Evolutionary conservation across 1,140 invertebrate genomes (phyloP).

Genomic region (Drosophila jambulina): DNA sequence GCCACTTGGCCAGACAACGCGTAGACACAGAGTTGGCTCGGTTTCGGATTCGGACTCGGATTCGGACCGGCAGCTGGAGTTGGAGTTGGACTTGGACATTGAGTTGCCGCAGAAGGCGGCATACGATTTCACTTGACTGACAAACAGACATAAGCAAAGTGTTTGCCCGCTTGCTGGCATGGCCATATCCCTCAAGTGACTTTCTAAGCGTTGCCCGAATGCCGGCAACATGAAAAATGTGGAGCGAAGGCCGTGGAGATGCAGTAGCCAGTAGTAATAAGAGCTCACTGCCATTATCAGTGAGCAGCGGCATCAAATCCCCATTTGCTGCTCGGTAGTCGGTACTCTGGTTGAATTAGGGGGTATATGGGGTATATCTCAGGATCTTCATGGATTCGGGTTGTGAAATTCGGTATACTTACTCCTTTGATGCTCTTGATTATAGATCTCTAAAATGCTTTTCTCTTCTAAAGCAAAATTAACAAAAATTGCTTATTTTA

Average conservation of each 20-base stretch:
- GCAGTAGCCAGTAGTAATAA: slow-evolving; percentile 41
- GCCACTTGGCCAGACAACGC: slow-evolving; percentile 70
- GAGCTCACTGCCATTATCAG: slow-evolving; percentile 38
- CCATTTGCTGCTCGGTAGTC: slow-evolving; percentile 39
- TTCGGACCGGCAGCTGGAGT: background rate
- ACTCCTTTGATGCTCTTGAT: too few species aligned
- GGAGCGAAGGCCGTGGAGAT: slow-evolving; percentile 60
- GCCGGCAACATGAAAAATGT: slow-evolving; percentile 76
- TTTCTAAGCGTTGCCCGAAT: slow-evolving; percentile 62
- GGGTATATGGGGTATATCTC: background rate
- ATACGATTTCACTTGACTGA: slow-evolving; percentile 79
- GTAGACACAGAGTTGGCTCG: slow-evolving; percentile 50
- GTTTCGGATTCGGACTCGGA: slow-evolving; percentile 19
- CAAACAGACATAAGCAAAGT: slow-evolving; percentile 58
- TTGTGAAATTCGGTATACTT: background rate
- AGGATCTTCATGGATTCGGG: background rate
- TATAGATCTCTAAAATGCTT: background rate
- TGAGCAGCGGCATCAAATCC: slow-evolving; percentile 44
- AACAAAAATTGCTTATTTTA: background rate
- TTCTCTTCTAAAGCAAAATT: background rate
- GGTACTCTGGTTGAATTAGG: background rate
- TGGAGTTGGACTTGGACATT: slow-evolving; percentile 13
- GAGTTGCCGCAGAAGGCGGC: slow-evolving; percentile 47
- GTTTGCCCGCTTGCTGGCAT: slow-evolving; percentile 32
- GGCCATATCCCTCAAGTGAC: slow-evolving; percentile 59